phyloP scores from a whole-genome alignment of 1,140 invertebrate species.

The Cotesia glomerata region DNA sequence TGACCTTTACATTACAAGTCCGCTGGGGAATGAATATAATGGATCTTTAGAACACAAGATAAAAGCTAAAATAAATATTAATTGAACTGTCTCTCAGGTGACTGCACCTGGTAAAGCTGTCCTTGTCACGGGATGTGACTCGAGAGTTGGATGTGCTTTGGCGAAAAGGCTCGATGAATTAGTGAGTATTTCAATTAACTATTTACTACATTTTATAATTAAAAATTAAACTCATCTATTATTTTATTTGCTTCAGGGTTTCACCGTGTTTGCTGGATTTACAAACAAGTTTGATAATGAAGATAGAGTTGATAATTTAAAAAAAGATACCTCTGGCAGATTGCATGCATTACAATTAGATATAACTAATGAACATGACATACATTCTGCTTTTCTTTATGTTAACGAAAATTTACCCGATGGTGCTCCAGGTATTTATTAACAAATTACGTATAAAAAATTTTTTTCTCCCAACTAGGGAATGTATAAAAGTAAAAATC shows the following conservation, averaged over 20 bases:
- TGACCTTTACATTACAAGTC: background rate
- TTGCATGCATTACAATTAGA: constrained; percentile 78
- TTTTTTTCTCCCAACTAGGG: background rate
- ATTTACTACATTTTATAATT: background rate
- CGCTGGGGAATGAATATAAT: background rate
- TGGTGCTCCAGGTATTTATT: constrained; percentile 68
- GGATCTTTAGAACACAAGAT: background rate
- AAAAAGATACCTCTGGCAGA: constrained; percentile 76
- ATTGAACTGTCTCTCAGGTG: constrained; percentile 64
- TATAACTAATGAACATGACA: constrained; percentile 73
- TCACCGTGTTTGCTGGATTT: constrained; percentile 83
- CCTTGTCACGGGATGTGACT: constrained; percentile 85
- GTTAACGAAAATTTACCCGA: constrained; percentile 78
- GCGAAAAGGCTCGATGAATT: constrained; percentile 79
- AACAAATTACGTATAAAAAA: background rate
- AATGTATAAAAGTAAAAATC: too few species aligned
- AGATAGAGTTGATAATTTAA: constrained; percentile 73
- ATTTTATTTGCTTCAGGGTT: constrained; percentile 64
- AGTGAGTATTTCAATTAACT: constrained; percentile 45
- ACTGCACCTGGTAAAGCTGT: constrained; percentile 79
- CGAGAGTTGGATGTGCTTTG: constrained; percentile 76
- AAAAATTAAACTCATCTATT: background rate
- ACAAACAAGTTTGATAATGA: constrained; percentile 69
- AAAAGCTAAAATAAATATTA: constrained; percentile 12
- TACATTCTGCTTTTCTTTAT: constrained; percentile 76